These are phyloP conservation scores for Laothoe populi DNA, from an alignment of 2,888 invertebrate genomes.

Conservation along the genomic window DNA sequence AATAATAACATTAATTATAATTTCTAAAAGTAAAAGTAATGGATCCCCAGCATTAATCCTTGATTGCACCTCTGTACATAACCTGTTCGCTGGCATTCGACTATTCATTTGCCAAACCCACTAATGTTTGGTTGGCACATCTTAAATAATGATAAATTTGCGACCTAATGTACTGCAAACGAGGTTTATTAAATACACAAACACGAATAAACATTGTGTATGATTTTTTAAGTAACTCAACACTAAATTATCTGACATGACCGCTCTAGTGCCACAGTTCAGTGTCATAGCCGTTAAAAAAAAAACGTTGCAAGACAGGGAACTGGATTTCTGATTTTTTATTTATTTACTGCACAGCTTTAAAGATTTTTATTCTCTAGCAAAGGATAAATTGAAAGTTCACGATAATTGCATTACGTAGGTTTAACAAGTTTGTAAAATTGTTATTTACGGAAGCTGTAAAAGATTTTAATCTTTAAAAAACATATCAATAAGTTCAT, in stretches of 20 bases:
- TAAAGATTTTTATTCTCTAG: background rate
- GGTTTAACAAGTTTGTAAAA: too few species aligned
- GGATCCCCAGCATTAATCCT: background rate
- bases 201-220: constrained; percentile 12
- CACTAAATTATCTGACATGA: background rate
- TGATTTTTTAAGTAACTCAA: constrained; percentile 16
- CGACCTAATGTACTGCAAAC: constrained; percentile 23
- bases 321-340: background rate
- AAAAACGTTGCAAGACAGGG: background rate
- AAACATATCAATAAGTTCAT: background rate
- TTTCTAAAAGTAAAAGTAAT: constrained; percentile 7
- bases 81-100: constrained; percentile 19
- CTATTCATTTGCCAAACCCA: constrained; percentile 25
- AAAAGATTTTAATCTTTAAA: too few species aligned
- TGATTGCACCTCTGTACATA: constrained; percentile 3
- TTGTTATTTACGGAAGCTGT: too few species aligned
- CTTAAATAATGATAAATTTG: constrained; percentile 26
- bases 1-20: constrained; percentile 6
- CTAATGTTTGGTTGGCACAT: constrained; percentile 26
- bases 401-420: too few species aligned
- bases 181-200: constrained; percentile 23
- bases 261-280: background rate
- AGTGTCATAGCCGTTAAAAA: constrained; percentile 2
- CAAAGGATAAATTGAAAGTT: too few species aligned
- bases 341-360: background rate